These are phyloP conservation scores for Rhyacichthys aspro DNA, from an alignment of 2,797 vertebrate species.

Conservation along the genomic window DNA sequence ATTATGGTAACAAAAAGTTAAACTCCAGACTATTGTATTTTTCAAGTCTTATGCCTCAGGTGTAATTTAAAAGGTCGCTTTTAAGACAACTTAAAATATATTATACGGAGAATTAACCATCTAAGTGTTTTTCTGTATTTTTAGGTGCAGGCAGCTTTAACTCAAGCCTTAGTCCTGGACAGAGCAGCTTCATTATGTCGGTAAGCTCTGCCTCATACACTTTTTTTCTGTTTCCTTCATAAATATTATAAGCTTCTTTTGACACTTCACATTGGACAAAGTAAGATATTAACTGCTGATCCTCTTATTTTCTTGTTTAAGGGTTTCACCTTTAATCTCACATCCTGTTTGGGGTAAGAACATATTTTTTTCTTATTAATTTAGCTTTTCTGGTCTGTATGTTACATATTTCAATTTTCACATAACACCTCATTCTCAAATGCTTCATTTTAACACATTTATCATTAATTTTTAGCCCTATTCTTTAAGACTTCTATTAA, in stretches of 20 bases:
- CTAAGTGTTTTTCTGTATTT: constrained; percentile 1
- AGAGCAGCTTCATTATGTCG: constrained; percentile 42
- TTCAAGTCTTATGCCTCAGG: no score
- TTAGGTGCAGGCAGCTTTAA: constrained; percentile 56
- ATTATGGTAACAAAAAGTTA: no score
- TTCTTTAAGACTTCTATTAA: no score
- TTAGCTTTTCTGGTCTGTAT: neutral
- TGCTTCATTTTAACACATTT: no score
- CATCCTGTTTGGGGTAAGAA: constrained; percentile 54
- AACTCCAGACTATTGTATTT: no score
- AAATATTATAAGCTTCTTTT: neutral
- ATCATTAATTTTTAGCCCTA: no score
- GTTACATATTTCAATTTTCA: no score
- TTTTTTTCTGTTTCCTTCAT: neutral
- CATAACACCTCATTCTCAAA: no score
- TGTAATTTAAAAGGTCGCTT: no score
- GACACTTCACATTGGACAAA: neutral
- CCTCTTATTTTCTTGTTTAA: constrained; percentile 13
- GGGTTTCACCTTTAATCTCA: constrained; percentile 32
- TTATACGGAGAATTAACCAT: no score
- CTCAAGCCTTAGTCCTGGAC: constrained; percentile 37
- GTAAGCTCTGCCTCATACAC: constrained; percentile 39
- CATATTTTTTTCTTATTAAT: neutral
- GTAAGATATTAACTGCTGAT: neutral
- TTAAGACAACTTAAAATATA: no score